Evolutionary conservation across 2,797 vertebrate genomes (phyloP), one percentile per base, ranked within the genome.

Genomic region (Parauchenoglanis punctatus): DNA sequence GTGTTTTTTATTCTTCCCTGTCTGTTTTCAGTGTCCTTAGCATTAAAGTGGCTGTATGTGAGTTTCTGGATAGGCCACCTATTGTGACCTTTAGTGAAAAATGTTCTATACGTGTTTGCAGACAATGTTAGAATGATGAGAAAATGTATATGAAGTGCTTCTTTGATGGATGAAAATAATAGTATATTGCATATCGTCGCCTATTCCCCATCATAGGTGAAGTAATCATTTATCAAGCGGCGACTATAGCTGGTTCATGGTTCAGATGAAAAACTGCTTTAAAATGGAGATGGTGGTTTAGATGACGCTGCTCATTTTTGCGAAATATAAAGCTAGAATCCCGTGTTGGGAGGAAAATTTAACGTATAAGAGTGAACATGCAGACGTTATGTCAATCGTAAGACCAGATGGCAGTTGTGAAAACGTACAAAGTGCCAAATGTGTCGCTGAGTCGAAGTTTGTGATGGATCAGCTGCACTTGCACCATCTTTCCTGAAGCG

Each of bases 111-210:
- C 44, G 25, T 23, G 68, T 83, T 75, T n/a, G 52, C 78, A 73
- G 54, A 68, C 31, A 84, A 49, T 28, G 81, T 58, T 84, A 31
- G 54, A 77, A 59, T 75, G 23, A 54, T 3, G 6, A 56, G 56
- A 46, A 67, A 83, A 58, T 54, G 25, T n/a, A 52, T 73, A 35
- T n/a, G 11, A 84, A 63, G 46, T 70, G 28, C 52, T 77, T 83
- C 58, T 87, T 77, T 44, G 68, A 77, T 76, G 72, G 61, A 58
- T 52, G 17, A 31, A 35, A 81, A 20, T 65, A 49, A 75, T 61
- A 25, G 35, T 28, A 4, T 81, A 23, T 61, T 72, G 56, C 54
- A 73, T 86, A 81, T 81, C 80, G 40, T 49, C 49, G 20, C 46
- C 40, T 78, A 11, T 61, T 72, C 12, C 28, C 40, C 8, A 0